These are phyloP conservation scores for Cryptops parisi DNA, from an alignment of 2,888 invertebrate genomes.

Conservation along the genomic window DNA sequence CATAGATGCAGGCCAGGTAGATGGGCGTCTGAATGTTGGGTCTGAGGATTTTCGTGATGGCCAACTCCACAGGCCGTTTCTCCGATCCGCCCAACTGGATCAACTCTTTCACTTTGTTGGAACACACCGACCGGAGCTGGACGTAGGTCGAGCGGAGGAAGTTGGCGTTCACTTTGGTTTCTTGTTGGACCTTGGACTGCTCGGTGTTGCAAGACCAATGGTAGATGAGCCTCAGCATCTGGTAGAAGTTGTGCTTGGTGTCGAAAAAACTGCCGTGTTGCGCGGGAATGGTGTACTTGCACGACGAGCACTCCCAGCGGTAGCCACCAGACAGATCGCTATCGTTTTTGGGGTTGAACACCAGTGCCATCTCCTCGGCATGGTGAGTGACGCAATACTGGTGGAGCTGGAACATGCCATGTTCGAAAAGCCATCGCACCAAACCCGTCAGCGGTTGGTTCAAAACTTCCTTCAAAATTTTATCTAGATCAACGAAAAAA, in stretches of 20 bases:
- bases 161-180: slow-evolving; percentile 11
- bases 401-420: slow-evolving; percentile 16
- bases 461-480: slow-evolving; percentile 6
- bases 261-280: slow-evolving; percentile 17
- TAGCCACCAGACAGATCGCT: slow-evolving; percentile 16
- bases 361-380: slow-evolving; percentile 14
- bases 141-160: slow-evolving; percentile 15
- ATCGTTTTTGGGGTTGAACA: slow-evolving; percentile 6
- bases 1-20: slow-evolving; percentile 15
- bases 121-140: slow-evolving; percentile 14
- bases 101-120: slow-evolving; percentile 6
- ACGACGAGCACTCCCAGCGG: slow-evolving; percentile 18
- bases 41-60: neutral
- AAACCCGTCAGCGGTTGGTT: slow-evolving; percentile 4
- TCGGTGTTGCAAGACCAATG: slow-evolving; percentile 59
- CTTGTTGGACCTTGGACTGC: slow-evolving; percentile 8
- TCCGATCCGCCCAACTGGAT: slow-evolving; percentile 9
- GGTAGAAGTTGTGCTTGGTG: slow-evolving; percentile 33
- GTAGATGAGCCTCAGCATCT: slow-evolving; percentile 67
- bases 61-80: slow-evolving; percentile 13
- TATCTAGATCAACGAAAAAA: slow-evolving; percentile 1
- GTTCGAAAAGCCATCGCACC: slow-evolving; percentile 19
- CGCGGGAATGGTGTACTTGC: slow-evolving; percentile 14
- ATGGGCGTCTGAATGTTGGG: slow-evolving; percentile 4
- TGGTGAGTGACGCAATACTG: slow-evolving; percentile 14